These are phyloP conservation scores for Cantharis nigra DNA, from an alignment of 2,888 invertebrate genomes.

Conservation along the genomic window DNA sequence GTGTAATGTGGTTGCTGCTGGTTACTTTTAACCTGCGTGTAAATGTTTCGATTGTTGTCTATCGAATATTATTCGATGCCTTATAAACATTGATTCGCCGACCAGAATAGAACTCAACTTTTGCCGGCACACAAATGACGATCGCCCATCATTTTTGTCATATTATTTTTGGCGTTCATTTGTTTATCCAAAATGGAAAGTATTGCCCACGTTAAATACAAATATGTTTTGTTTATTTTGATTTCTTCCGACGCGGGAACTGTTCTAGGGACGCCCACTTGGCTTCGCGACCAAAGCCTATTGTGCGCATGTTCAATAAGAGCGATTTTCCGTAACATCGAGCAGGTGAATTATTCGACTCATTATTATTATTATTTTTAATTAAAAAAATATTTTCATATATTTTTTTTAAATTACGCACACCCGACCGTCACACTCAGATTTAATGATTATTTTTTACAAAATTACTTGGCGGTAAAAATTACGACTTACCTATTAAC, in stretches of 20 bases:
- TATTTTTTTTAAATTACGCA: neutral
- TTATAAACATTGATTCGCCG: slow-evolving; percentile 17
- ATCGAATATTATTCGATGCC: slow-evolving; percentile 1
- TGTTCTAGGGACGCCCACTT: slow-evolving; percentile 46
- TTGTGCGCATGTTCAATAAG: slow-evolving; percentile 41
- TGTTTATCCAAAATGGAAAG: neutral
- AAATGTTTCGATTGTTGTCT: slow-evolving; percentile 1
- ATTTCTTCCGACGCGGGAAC: slow-evolving; percentile 51
- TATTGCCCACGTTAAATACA: neutral
- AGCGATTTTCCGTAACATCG: slow-evolving; percentile 35
- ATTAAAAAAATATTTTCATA: neutral
- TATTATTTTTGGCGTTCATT: neutral
- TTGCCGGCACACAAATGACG: neutral
- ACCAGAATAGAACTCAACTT: neutral
- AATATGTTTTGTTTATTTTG: slow-evolving; percentile 33
- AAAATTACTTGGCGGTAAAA: neutral
- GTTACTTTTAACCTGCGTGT: neutral
- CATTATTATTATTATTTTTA: neutral
- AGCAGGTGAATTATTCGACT: slow-evolving; percentile 21
- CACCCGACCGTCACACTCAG: neutral
- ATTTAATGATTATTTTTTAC: neutral
- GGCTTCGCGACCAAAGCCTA: slow-evolving; percentile 37
- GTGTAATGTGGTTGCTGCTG: neutral
- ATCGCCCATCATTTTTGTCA: neutral
- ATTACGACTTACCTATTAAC: no score